Evolutionary conservation across 2,888 invertebrate species (phyloP), one percentile per base, ranked within the genome.

Genomic region (Zootermopsis nevadensis): DNA sequence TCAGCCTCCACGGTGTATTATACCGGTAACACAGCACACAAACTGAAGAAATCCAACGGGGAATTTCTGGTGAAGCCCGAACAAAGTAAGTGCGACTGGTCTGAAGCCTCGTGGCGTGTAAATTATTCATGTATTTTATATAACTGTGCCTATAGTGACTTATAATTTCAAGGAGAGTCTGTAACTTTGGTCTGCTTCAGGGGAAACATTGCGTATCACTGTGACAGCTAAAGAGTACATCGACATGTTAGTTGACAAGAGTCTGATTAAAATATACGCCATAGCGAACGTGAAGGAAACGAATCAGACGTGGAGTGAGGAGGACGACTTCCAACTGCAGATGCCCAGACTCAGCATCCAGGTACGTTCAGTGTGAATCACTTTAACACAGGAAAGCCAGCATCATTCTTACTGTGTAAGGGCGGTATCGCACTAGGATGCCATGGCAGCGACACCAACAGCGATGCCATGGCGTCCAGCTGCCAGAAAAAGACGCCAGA

Each of bases 251-350:
- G 93, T 93, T 0, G 95, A 95, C 87, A 94, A 94, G 86, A 91
- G 93, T 80, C 91, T 94, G 90, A 91, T 95, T 83, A 94, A 94
- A 89, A 93, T 95, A 84, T 94, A 94, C 86, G 93, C 94, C n/a
- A 92, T 94, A 89, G 93, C 94, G 4, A 93, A 92, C 85, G 94
- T 95, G 1, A 91, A 92, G 86, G 94, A 95, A 88, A 95, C 95
- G 0, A 92, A 92, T 74, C 95, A 95, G 88, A 92, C 93, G 2
- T 95, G 94, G 93, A 93, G 93, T 79, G 94, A 94, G 86, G 94
- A 94, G 87, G 94, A 94, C 86, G 94, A 95, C 87, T 94, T 94
- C 89, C 91, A 93, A 31, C 90, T 95, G 77, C 91, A 92, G 81
- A 94, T 94, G 88, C 95, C 95, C 24, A 91, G 91, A 86, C 91